Evolutionary conservation across 1,140 invertebrate species (phyloP).

Genomic region (Epicauta chinensis): DNA sequence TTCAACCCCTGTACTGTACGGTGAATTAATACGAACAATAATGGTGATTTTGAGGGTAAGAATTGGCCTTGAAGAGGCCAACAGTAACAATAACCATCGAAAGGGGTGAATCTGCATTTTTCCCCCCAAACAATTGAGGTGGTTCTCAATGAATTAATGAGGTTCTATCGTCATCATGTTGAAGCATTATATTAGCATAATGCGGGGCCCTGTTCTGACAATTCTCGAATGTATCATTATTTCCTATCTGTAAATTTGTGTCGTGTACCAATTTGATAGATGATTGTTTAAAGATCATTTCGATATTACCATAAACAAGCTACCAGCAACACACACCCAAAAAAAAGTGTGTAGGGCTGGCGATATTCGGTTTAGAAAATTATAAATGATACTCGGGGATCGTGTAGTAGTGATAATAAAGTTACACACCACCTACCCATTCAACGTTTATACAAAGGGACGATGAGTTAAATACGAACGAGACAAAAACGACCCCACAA

Average conservation of each 20-base stretch:
- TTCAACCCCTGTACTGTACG: background rate
- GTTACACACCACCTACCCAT: slow-evolving; percentile 7
- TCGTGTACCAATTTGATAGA: slow-evolving; percentile 9
- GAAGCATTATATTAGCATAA: slow-evolving; percentile 5
- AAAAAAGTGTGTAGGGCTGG: slow-evolving; percentile 21
- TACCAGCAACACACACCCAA: slow-evolving; percentile 16
- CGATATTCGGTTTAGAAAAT: slow-evolving; percentile 20
- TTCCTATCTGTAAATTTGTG: background rate
- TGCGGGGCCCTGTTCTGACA: slow-evolving; percentile 2
- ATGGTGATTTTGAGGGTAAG: slow-evolving; percentile 3
- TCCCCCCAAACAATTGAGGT: background rate
- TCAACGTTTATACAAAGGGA: slow-evolving; percentile 11
- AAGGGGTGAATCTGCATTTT: slow-evolving; percentile 3
- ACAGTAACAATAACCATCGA: background rate
- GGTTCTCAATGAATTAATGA: too few relatives aligned
- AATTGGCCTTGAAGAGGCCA: slow-evolving; percentile 6
- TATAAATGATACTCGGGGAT: slow-evolving; percentile 22
- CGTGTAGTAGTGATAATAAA: slow-evolving; percentile 14
- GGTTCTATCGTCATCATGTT: too few relatives aligned
- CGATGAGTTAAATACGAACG: slow-evolving; percentile 11
- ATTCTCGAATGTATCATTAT: slow-evolving; percentile 6
- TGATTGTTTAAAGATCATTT: slow-evolving; percentile 22
- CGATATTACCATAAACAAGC: slow-evolving; percentile 13
- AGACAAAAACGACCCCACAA: background rate
- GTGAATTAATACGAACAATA: slow-evolving; percentile 13